Conservation (phyloP, 2,888 invertebrate species). For the Drosophila buzzatii region DNA sequence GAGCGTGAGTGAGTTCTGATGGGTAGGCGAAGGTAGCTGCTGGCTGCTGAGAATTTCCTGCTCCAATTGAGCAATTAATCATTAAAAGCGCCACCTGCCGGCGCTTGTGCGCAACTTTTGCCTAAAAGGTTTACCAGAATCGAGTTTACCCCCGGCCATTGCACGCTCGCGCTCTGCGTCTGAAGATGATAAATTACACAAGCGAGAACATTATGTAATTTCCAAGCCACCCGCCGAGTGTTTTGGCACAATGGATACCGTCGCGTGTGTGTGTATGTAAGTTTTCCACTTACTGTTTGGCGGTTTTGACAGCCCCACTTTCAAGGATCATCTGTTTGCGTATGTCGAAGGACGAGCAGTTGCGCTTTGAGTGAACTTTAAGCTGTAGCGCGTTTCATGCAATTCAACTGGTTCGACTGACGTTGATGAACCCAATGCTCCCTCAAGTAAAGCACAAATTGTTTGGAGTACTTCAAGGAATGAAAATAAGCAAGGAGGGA, state of each 20-base stretch:
- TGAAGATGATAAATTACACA: slow-evolving; percentile 75
- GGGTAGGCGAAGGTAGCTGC: background rate
- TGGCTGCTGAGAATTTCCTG: slow-evolving; percentile 40
- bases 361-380: slow-evolving; percentile 1
- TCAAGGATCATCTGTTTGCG: slow-evolving; percentile 50
- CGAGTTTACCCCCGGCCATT: background rate
- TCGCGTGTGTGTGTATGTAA: slow-evolving; percentile 35
- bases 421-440: background rate
- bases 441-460: background rate
- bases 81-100: slow-evolving; percentile 63
- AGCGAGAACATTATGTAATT: slow-evolving; percentile 56
- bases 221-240: slow-evolving; percentile 9
- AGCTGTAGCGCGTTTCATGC: background rate
- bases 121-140: slow-evolving; percentile 61
- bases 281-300: slow-evolving; percentile 61
- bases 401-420: slow-evolving; percentile 1
- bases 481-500: background rate
- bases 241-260: background rate
- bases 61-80: slow-evolving; percentile 75
- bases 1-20: background rate
- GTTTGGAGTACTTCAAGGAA: background rate
- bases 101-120: slow-evolving; percentile 36
- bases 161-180: slow-evolving; percentile 36
- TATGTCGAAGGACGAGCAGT: slow-evolving; percentile 4
- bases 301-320: slow-evolving; percentile 43